phyloP scores from a whole-genome alignment of 2,113 vertebrate species.

The Megaceryle torquata region DNA sequence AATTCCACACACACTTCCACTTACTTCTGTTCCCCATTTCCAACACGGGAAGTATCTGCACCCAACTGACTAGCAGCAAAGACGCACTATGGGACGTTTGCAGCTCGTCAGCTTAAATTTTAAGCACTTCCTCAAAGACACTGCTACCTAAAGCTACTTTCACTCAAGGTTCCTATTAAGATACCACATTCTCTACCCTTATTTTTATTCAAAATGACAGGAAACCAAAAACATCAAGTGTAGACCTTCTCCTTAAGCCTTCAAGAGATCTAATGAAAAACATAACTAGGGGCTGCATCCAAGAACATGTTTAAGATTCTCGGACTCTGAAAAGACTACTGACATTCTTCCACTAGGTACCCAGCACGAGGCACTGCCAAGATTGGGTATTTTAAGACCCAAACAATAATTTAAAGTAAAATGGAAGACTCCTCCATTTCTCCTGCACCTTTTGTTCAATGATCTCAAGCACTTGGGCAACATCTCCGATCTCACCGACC shows the following conservation, averaged over 20 bases:
- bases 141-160: background rate
- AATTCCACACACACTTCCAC: background rate
- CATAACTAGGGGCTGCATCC: background rate
- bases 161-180: conserved; percentile 4
- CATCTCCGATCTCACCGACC: background rate
- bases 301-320: background rate
- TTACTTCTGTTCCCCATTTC: background rate
- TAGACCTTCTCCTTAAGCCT: background rate
- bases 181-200: background rate
- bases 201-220: conserved; percentile 61
- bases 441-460: background rate
- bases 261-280: conserved; percentile 36
- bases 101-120: background rate
- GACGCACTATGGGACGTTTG: background rate
- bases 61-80: background rate
- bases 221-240: conserved; percentile 27
- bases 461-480: background rate
- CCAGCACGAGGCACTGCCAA: background rate
- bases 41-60: background rate
- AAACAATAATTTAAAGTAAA: background rate
- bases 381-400: background rate
- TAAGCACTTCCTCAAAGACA: conserved; percentile 7
- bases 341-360: background rate
- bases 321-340: background rate
- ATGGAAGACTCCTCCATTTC: background rate